Percentiles rank a stretch among this genome's conserved stretches.
Conservation (phyloP, 2,113 vertebrate species). For the Xenotilapia longispinis region DNA sequence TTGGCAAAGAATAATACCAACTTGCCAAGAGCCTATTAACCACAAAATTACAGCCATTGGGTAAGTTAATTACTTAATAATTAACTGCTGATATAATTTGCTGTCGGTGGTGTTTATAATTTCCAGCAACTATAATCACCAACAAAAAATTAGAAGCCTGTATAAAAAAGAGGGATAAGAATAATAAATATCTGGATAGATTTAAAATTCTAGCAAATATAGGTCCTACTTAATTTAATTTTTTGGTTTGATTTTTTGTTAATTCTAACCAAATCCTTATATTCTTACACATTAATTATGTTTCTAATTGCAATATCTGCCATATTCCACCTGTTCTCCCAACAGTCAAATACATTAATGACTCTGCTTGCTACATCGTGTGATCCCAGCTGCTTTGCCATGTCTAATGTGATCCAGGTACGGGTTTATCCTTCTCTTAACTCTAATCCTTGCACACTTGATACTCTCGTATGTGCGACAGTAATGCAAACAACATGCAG, state of each 20-base stretch:
- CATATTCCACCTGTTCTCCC: constrained; percentile 21
- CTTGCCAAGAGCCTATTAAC: accelerated
- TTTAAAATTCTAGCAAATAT: not conserved
- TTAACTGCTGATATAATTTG: not conserved
- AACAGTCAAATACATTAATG: constrained; percentile 12
- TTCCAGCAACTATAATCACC: not conserved
- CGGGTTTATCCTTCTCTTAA: constrained; percentile 31
- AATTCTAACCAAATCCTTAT: not conserved
- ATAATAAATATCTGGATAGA: not conserved
- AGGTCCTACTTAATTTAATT: accelerated
- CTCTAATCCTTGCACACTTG: constrained; percentile 48
- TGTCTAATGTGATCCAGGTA: constrained; percentile 59
- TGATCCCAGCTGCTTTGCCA: constrained; percentile 20
- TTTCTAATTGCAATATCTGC: not conserved
- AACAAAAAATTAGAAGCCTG: not conserved
- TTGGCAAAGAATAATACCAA: not conserved
- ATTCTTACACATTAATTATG: not conserved
- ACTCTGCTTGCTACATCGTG: not conserved
- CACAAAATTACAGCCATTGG: not conserved
- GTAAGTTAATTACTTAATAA: not conserved
- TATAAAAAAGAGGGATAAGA: not conserved
- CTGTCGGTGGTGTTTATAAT: not conserved
- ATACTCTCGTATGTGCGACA: constrained; percentile 25
- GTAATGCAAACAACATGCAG: constrained; percentile 56
- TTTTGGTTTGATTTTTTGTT: not conserved